Conservation (phyloP, 2,797 vertebrate genomes). For the Eospalax fontanierii region DNA sequence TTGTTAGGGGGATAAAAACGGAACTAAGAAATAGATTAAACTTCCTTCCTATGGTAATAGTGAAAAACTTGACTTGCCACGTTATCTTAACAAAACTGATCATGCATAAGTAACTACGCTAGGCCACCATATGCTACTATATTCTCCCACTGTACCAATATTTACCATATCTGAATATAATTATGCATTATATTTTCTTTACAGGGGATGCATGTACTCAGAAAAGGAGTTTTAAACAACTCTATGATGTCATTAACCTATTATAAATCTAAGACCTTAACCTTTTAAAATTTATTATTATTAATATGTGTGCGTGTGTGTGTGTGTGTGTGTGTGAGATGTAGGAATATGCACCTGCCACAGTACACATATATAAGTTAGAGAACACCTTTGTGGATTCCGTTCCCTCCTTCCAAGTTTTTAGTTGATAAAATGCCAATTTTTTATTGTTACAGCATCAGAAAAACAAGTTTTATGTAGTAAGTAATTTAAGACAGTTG, state of each 20-base stretch:
- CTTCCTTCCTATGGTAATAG: not conserved
- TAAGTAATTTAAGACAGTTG: too few relatives aligned
- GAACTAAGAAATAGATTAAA: not conserved
- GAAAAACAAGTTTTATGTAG: too few relatives aligned
- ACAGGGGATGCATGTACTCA: not conserved
- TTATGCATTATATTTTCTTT: conserved; percentile 45
- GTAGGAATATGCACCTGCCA: not conserved
- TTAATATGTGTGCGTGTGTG: too few relatives aligned
- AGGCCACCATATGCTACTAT: not conserved
- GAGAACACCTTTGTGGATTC: not conserved
- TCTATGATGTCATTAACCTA: conserved; percentile 56
- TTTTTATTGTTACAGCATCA: too few relatives aligned
- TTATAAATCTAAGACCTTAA: conserved; percentile 64
- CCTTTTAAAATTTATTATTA: not conserved
- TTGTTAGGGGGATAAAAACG: not conserved
- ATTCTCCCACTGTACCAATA: not conserved
- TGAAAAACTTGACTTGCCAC: conserved; percentile 9
- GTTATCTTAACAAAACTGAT: conserved; percentile 31
- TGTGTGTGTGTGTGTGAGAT: too few relatives aligned
- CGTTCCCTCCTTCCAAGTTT: not conserved
- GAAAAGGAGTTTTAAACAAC: conserved; percentile 40
- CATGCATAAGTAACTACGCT: not conserved
- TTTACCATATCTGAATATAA: not conserved
- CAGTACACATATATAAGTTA: not conserved
- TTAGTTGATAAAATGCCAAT: too few relatives aligned